Evolutionary conservation across 1,140 invertebrate species (phyloP), one percentile per base, ranked within the genome.

Genomic region (Brachionus koreanus): DNA sequence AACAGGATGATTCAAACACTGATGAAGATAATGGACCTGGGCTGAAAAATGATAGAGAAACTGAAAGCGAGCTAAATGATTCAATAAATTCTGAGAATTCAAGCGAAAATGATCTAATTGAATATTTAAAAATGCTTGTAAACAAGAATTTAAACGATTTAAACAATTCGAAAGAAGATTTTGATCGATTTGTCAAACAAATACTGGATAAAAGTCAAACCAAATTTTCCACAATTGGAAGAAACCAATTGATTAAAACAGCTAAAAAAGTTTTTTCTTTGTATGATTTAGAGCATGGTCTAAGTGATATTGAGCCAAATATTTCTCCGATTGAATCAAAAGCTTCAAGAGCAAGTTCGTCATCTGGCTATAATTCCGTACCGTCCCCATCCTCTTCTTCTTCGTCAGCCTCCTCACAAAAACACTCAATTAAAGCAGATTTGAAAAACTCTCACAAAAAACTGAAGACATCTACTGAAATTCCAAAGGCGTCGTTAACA

Each of bases 301-400:
- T 69, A 7, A 19, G 1, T 10, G 65, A 69, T 12, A 16, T 37
- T 7, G 65, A 69, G 7, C 37, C 19, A 39, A 69, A 3, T n/a
- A 39, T 65, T 33, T 65, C 3, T 33, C 63, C 35, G 9, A 16
- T 1, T 69, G 65, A 69, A 39, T 39, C 35, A 10, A 69, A 69
- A 33, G 13, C 33, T 39, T 69, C 65, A 7, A 69, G 65, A 69
- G 65, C 65, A 19, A 37, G 33, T 3, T 69, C 65, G 4, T 69
- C 65, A 19, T 69, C 65, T 69, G 65, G 65, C 37, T 69, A 69
- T 33, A 77, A 46, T 77, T 61, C 74, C 16, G 12, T 61, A 49
- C 52, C 74, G 52, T 61, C 74, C 23, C 74, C 74, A 25, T 61
- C 74, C 5, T 77, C 74, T n/a, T 77, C 74, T 16, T 77, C 74